Evolutionary conservation across 2,797 vertebrate species (phyloP).

Genomic region (Denticeps clupeoides): DNA sequence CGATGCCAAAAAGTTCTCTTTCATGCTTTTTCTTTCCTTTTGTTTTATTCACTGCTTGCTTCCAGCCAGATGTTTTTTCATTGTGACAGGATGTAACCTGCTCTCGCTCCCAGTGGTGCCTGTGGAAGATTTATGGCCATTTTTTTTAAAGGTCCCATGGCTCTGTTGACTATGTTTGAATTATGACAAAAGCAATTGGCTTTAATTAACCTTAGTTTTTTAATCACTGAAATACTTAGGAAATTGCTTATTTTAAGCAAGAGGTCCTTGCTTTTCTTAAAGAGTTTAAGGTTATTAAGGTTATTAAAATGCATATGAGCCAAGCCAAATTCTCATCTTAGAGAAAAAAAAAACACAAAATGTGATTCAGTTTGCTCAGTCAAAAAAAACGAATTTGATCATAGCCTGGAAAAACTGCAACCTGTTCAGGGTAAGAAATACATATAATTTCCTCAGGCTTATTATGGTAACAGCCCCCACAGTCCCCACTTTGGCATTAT

Average conservation of each 20-base stretch:
- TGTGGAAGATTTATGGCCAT: constrained; percentile 14
- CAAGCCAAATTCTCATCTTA: constrained; percentile 12
- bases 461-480: constrained; percentile 36
- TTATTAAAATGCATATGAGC: not conserved
- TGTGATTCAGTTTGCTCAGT: constrained; percentile 11
- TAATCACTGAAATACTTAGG: not conserved
- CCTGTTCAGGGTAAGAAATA: too few relatives aligned
- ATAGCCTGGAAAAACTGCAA: too few relatives aligned
- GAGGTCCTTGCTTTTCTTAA: not conserved
- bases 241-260: not conserved
- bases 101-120: constrained; percentile 8
- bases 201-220: constrained; percentile 10
- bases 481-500: constrained; percentile 42
- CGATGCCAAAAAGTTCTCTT: constrained; percentile 23
- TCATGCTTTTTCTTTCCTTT: constrained; percentile 14
- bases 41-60: not conserved
- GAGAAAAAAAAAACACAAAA: constrained; percentile 25
- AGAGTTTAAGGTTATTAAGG: too few relatives aligned
- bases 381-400: too few relatives aligned
- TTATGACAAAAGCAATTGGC: constrained; percentile 5
- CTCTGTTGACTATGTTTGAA: constrained; percentile 6
- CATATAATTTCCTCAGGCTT: constrained; percentile 27
- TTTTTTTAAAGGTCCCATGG: constrained; percentile 6
- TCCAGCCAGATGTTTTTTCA: not conserved
- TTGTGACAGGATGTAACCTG: not conserved